These are phyloP conservation scores for Pangasius larnaudii DNA, from an alignment of 2,797 vertebrate genomes.

Conservation along the genomic window DNA sequence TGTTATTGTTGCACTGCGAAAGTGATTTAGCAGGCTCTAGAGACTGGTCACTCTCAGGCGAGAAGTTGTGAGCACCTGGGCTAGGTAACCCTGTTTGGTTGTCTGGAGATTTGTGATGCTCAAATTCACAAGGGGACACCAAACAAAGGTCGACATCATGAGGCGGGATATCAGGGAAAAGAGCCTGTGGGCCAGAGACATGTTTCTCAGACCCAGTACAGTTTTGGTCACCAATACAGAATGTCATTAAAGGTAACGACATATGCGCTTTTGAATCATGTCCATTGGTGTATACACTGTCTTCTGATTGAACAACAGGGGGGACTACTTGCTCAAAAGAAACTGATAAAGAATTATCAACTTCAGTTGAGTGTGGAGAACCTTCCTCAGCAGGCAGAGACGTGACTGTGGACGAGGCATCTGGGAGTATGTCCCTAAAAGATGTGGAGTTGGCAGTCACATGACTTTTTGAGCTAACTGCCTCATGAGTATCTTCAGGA, in stretches of 20 bases:
- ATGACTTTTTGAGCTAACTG: slow-evolving; percentile 63
- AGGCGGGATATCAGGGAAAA: slow-evolving; percentile 70
- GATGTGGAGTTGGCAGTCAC: slow-evolving; percentile 71
- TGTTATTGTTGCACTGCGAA: slow-evolving; percentile 52
- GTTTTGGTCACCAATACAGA: slow-evolving; percentile 63
- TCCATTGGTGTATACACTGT: slow-evolving; percentile 62
- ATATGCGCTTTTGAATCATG: slow-evolving; percentile 68
- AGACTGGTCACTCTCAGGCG: slow-evolving; percentile 75
- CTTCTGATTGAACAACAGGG: slow-evolving; percentile 69
- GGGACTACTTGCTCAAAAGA: slow-evolving; percentile 86
- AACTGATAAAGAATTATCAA: slow-evolving; percentile 85
- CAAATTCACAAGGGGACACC: slow-evolving; percentile 92
- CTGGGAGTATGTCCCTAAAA: slow-evolving; percentile 74
- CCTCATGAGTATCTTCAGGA: slow-evolving; percentile 57
- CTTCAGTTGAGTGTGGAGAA: slow-evolving; percentile 88
- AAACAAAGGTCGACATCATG: slow-evolving; percentile 92
- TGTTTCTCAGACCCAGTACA: slow-evolving; percentile 63
- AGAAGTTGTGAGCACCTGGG: slow-evolving; percentile 67
- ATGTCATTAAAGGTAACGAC: slow-evolving; percentile 70
- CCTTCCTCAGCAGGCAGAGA: slow-evolving; percentile 86
- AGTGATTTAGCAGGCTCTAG: slow-evolving; percentile 69
- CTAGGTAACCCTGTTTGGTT: slow-evolving; percentile 60
- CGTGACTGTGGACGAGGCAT: slow-evolving; percentile 82
- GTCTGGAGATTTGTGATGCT: slow-evolving; percentile 80
- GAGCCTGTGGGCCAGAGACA: slow-evolving; percentile 57